Evolutionary conservation across 2,113 vertebrate genomes (phyloP).

Genomic region (Grantiella picta): DNA sequence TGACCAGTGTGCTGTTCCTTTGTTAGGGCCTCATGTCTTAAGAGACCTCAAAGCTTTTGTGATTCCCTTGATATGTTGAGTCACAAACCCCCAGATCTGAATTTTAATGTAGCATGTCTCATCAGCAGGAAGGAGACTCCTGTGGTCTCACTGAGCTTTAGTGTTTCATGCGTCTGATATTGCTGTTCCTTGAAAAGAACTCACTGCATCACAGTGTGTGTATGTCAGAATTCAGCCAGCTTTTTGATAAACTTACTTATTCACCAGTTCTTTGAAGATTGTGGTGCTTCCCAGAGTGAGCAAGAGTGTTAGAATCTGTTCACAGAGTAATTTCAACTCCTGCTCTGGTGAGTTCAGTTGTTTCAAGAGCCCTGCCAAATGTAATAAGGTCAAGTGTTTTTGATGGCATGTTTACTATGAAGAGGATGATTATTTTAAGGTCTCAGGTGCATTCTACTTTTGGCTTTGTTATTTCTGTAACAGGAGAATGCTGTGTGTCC

Average conservation of each 20-base stretch:
- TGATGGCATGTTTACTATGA: neutral
- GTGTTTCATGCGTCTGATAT: neutral
- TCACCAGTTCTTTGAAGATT: conserved; percentile 1
- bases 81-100: neutral
- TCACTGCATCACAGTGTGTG: neutral
- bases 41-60: neutral
- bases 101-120: neutral
- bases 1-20: neutral
- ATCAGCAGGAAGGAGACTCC: neutral
- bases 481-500: neutral
- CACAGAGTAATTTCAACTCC: neutral
- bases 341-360: neutral
- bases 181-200: neutral
- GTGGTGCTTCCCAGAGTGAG: neutral
- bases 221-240: neutral
- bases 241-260: neutral
- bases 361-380: neutral
- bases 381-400: neutral
- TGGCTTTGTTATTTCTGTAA: neutral
- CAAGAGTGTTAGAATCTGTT: neutral
- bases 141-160: neutral
- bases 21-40: neutral
- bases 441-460: neutral
- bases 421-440: neutral
- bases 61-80: neutral